Evolutionary conservation across 2,888 invertebrate genomes (phyloP), one percentile per base, ranked within the genome.

Genomic region (Ephialtes manifestator): DNA sequence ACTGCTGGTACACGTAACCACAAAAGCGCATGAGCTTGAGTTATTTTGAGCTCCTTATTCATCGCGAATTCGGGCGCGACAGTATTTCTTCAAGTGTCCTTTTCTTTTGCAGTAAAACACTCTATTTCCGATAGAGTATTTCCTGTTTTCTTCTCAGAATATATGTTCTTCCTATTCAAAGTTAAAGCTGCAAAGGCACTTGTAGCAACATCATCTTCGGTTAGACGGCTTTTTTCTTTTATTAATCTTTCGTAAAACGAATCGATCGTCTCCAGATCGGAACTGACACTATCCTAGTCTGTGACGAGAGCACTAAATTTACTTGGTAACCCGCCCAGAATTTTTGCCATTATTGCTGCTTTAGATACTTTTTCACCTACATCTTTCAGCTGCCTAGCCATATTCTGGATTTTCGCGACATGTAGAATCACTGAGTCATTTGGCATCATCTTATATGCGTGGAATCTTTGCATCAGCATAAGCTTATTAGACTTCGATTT

Each of bases 341-440:
- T 78, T 63, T 84, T 84, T 18, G 84, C 78, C 8, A 84, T 68
- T 48, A 84, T 74, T 20, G 78, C 81, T 20, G 51, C 11, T 8
- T 84, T 77, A 3, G 81, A n/a, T n/a, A 58, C 77, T 7, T 0
- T 35, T 20, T 84, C 74, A 10, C 84, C 78, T 2, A 81, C 81
- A 28, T 81, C 82, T 53, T 48, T 72, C 4, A 84, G 39, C 55
- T 60, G 67, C 5, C 84, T 71, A 20, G 89, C 90, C 75, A 90
- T 67, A 51, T 88, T 89, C 76, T 88, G 88, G 4, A 90, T 79
- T 78, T 88, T 87, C 3, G 87, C 68, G 55, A 91, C 86, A 58
- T 91, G 90, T 51, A 89, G 88, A 4, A 89, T 88, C 18, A 91
- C 82, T 2, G 76, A 75, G 63, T 91, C 89, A 18, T 77, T 86